A percentile compares a stretch with the other conserved stretches of the same genome.
Conservation (phyloP, 2,797 vertebrate genomes). For the Gymnothorax javanicus region DNA sequence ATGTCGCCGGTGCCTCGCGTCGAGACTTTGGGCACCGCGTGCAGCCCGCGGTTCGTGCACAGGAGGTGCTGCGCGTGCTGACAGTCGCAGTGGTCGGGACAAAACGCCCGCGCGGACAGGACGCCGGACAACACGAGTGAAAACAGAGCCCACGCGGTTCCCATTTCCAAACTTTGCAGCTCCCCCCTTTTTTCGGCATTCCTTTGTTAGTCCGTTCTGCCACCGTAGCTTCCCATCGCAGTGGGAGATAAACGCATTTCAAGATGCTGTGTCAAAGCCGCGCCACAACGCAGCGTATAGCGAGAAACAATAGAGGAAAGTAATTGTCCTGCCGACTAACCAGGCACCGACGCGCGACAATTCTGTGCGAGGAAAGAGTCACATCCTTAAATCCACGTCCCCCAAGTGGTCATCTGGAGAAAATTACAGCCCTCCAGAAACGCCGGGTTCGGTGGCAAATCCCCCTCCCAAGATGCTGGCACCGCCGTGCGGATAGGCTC, state of each 20-base stretch:
- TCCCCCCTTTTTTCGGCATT: constrained; percentile 26
- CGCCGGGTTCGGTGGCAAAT: constrained; percentile 46
- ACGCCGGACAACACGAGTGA: constrained; percentile 58
- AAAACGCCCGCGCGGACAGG: constrained; percentile 63
- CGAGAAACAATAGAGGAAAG: background rate
- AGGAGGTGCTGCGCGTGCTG: constrained; percentile 85
- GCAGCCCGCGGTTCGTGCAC: constrained; percentile 90
- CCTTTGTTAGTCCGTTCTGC: constrained; percentile 40
- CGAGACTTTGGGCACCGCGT: constrained; percentile 76
- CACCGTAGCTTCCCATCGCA: constrained; percentile 47
- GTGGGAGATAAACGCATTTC: constrained; percentile 51
- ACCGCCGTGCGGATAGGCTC: constrained; percentile 30
- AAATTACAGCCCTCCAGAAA: constrained; percentile 63
- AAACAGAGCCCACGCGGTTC: constrained; percentile 58
- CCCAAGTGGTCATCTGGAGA: constrained; percentile 77
- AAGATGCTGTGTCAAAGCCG: constrained; percentile 40
- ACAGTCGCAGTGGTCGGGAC: constrained; percentile 91
- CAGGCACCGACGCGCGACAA: constrained; percentile 44
- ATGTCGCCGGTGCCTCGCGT: constrained; percentile 69
- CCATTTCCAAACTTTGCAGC: constrained; percentile 69
- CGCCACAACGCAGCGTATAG: background rate
- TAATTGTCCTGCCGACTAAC: constrained; percentile 36
- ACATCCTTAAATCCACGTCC: constrained; percentile 64
- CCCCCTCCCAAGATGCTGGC: constrained; percentile 66
- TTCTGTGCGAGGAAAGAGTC: constrained; percentile 55